These are phyloP conservation scores for Cyclopterus lumpus DNA, from an alignment of 2,797 vertebrate species.

Conservation along the genomic window DNA sequence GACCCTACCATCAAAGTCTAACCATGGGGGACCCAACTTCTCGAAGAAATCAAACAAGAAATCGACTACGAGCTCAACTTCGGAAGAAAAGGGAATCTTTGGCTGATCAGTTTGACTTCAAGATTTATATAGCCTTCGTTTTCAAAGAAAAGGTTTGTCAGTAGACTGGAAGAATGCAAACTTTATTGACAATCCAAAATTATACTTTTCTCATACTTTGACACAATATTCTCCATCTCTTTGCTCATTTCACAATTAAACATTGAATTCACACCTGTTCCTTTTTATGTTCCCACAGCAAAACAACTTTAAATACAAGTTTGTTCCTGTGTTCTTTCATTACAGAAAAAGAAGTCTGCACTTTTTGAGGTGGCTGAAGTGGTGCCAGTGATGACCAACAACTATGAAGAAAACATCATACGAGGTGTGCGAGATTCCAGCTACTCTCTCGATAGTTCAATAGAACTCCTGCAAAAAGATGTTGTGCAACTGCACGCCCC, in stretches of 20 bases:
- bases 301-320: background rate
- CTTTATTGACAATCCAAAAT: background rate
- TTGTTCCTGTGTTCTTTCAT: slow-evolving; percentile 3
- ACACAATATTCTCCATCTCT: background rate
- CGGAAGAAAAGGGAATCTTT: slow-evolving; percentile 99
- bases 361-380: slow-evolving; percentile 99
- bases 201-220: no score
- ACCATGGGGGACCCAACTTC: slow-evolving; percentile 99
- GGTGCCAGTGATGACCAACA: slow-evolving; percentile 99
- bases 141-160: slow-evolving; percentile 98
- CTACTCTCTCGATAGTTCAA: slow-evolving; percentile 98
- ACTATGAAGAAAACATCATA: slow-evolving; percentile 99
- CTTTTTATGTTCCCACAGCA: no score
- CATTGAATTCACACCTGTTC: accelerated
- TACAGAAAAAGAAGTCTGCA: slow-evolving; percentile 98
- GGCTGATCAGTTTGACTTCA: slow-evolving; percentile 99
- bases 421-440: slow-evolving; percentile 97
- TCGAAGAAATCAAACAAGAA: slow-evolving; percentile 99
- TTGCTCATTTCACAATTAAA: background rate
- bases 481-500: slow-evolving; percentile 98
- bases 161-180: background rate
- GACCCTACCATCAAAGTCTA: slow-evolving; percentile 82
- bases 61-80: slow-evolving; percentile 99
- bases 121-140: slow-evolving; percentile 99
- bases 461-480: slow-evolving; percentile 99